phyloP scores from a whole-genome alignment of 2,113 vertebrate species.

The Notarius quadriscutis region DNA sequence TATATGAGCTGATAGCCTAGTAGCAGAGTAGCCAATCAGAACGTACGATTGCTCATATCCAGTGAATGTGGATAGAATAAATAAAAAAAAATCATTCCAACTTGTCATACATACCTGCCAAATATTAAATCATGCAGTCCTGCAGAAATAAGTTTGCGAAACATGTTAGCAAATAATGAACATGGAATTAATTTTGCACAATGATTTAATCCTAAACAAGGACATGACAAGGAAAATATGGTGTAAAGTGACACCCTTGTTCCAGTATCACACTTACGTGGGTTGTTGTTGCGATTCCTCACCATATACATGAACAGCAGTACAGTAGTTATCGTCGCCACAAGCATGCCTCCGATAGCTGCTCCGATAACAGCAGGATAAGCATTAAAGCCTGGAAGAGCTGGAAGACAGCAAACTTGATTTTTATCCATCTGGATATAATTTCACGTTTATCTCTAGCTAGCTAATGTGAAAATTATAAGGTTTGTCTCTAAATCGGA shows the following conservation, averaged over 20 bases:
- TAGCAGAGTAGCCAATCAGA: too few relatives aligned
- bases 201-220: neutral
- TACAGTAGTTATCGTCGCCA: constrained; percentile 70
- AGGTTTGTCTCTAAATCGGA: neutral
- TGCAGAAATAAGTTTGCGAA: constrained; percentile 51
- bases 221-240: neutral
- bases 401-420: constrained; percentile 74
- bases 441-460: neutral
- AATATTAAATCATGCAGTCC: constrained; percentile 82
- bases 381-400: constrained; percentile 73
- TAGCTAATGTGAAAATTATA: neutral
- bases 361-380: constrained; percentile 83
- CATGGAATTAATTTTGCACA: neutral
- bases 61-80: neutral
- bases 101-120: constrained; percentile 74
- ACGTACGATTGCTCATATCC: too few relatives aligned
- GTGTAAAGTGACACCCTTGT: neutral
- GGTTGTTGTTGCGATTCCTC: constrained; percentile 79
- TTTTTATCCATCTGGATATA: neutral
- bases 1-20: too few relatives aligned
- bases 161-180: neutral
- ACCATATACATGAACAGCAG: constrained; percentile 77
- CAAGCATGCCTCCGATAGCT: constrained; percentile 78
- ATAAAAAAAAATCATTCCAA: neutral
- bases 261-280: constrained; percentile 72